phyloP scores from a whole-genome alignment of 2,888 invertebrate species.

The Aricia artaxerxes region DNA sequence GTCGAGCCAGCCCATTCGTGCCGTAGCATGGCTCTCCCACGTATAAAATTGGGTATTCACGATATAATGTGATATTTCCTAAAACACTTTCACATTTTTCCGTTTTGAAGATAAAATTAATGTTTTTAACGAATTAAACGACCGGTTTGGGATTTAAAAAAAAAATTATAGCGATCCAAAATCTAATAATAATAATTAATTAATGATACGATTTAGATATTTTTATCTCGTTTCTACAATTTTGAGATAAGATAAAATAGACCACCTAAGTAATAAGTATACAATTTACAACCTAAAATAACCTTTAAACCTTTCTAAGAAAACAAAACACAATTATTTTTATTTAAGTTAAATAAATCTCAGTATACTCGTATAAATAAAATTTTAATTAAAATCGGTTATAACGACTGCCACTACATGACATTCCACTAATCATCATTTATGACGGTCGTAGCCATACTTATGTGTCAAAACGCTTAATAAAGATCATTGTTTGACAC shows the following conservation, averaged over 20 bases:
- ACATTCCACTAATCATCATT: too few species aligned
- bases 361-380: too few species aligned
- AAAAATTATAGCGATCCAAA: not conserved
- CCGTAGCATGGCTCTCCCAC: too few species aligned
- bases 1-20: too few species aligned
- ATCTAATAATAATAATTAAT: not conserved
- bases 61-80: not conserved
- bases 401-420: too few species aligned
- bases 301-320: too few species aligned
- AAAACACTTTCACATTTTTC: conserved; percentile 13
- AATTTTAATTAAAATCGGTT: too few species aligned
- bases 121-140: not conserved
- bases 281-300: not conserved
- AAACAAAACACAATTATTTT: too few species aligned
- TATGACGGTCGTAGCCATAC: too few species aligned
- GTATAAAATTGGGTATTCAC: not conserved
- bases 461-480: too few species aligned
- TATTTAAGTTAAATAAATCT: too few species aligned
- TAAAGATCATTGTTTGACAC: too few species aligned
- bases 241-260: conserved; percentile 8
- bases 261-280: conserved; percentile 1
- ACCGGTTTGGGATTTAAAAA: not conserved
- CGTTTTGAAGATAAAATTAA: not conserved
- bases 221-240: not conserved
- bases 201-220: not conserved